Percentiles rank a stretch among this genome's conserved stretches.
phyloP scores from a whole-genome alignment of 2,888 invertebrate species.

The Eledone cirrhosa region DNA sequence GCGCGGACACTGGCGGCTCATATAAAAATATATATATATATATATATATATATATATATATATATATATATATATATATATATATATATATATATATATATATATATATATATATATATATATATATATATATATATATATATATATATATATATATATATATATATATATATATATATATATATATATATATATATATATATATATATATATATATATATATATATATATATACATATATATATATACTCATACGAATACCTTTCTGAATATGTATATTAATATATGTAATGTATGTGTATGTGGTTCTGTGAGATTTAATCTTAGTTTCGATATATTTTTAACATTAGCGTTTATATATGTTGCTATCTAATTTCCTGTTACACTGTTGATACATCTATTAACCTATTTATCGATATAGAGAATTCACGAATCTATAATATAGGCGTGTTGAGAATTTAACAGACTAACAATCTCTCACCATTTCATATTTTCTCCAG shows the following conservation, averaged over 20 bases:
- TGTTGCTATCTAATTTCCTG: too few species aligned
- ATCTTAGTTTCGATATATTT: too few species aligned
- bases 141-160: not conserved
- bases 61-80: not conserved
- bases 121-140: not conserved
- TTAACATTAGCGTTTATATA: too few species aligned
- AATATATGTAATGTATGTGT: too few species aligned
- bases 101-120: not conserved
- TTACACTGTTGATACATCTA: too few species aligned
- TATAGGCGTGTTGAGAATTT: too few species aligned
- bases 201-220: not conserved
- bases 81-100: conserved; percentile 2
- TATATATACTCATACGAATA: not conserved
- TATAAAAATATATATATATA: not conserved
- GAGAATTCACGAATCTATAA: too few species aligned
- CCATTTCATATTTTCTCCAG: not conserved
- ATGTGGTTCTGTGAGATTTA: too few species aligned
- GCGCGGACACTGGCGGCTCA: too few species aligned
- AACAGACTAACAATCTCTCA: too few species aligned
- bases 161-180: not conserved
- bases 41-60: not conserved
- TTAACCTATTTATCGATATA: too few species aligned
- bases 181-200: not conserved
- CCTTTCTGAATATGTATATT: not conserved
- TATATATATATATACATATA: not conserved